Percentiles rank a stretch among this genome's conserved stretches.
phyloP scores from a whole-genome alignment of 2,797 vertebrate genomes.

The Dendrocincla fuliginosa region DNA sequence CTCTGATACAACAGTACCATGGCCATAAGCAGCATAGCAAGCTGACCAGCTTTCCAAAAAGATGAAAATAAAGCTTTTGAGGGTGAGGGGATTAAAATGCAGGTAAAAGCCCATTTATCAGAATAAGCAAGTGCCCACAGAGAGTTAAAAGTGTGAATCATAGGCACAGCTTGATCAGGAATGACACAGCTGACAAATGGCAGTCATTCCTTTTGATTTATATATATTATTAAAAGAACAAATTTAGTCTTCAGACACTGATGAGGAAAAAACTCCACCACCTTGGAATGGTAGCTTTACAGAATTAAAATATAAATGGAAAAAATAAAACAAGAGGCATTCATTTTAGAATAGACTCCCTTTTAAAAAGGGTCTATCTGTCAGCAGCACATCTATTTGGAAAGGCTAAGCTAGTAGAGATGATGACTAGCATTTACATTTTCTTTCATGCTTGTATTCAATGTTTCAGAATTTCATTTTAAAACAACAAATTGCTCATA shows the following conservation, averaged over 20 bases:
- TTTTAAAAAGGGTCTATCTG: neutral
- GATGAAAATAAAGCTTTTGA: neutral
- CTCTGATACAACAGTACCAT: rapidly evolving
- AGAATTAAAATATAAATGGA: neutral
- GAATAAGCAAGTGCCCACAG: neutral
- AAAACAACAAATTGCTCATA: neutral
- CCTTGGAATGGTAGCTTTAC: neutral
- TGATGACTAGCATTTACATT: neutral
- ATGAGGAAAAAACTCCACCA: rapidly evolving
- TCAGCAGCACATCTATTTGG: neutral
- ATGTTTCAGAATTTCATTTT: neutral
- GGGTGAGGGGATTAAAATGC: neutral
- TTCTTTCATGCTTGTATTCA: neutral
- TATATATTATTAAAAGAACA: neutral
- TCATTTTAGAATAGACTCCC: neutral
- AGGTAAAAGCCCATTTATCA: neutral
- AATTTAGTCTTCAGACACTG: neutral
- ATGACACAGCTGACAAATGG: neutral
- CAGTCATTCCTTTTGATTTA: neutral
- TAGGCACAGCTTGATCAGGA: neutral
- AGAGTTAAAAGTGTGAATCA: neutral
- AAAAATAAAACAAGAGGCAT: neutral
- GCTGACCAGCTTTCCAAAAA: neutral
- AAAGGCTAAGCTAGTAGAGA: neutral
- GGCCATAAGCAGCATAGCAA: neutral